Evolutionary conservation across 2,888 invertebrate genomes (phyloP).

Genomic region (Myopa tessellatipennis): DNA sequence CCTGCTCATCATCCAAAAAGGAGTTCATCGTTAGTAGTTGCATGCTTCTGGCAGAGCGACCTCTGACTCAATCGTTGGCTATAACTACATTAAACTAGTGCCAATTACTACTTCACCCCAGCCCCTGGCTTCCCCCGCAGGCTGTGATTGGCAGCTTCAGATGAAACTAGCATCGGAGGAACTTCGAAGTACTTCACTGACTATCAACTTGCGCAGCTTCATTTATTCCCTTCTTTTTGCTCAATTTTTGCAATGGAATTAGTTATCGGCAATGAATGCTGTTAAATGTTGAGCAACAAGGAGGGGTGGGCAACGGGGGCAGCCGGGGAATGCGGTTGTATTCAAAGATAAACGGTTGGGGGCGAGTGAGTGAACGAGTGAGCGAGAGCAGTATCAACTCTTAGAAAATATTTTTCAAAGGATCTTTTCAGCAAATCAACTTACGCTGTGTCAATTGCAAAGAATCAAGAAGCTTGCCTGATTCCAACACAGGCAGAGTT

Average conservation of each 20-base stretch:
- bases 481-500: neutral
- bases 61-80: slow-evolving; percentile 30
- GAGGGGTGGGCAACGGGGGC: neutral
- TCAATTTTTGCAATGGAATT: slow-evolving; percentile 27
- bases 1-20: neutral
- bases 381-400: neutral
- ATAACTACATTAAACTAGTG: slow-evolving; percentile 36
- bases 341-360: neutral
- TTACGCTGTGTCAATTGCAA: slow-evolving; percentile 8
- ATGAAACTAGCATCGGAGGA: neutral
- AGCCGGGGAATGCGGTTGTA: neutral
- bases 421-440: slow-evolving; percentile 16
- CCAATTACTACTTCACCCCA: slow-evolving; percentile 34
- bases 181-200: neutral
- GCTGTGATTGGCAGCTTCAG: slow-evolving; percentile 28
- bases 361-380: neutral
- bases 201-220: slow-evolving; percentile 13
- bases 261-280: slow-evolving; percentile 26
- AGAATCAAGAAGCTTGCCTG: neutral
- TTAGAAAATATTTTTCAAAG: slow-evolving; percentile 25
- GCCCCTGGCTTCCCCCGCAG: neutral
- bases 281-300: neutral
- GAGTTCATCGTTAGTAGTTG: slow-evolving; percentile 29
- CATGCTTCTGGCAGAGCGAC: slow-evolving; percentile 4
- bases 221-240: slow-evolving; percentile 6